Evolutionary conservation across 2,888 invertebrate species (phyloP).

Genomic region (Gymnoscelis rufifasciata): DNA sequence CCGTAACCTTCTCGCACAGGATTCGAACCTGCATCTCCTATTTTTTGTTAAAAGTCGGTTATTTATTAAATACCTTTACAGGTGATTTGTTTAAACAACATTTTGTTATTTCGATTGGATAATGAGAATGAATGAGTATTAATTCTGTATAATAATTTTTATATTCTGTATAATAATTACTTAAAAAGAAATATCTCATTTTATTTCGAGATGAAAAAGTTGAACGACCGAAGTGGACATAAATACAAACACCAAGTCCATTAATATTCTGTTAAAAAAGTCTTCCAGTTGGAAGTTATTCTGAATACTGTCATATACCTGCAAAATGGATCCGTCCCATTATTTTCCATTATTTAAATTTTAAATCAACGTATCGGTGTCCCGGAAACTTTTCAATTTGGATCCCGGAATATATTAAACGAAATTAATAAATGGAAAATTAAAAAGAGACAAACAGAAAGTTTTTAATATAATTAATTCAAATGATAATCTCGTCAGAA

Average conservation of each 20-base stretch:
- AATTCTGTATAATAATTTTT: too few relatives aligned
- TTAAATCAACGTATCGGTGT: slow-evolving; percentile 41
- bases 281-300: slow-evolving; percentile 17
- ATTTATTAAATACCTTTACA: too few relatives aligned
- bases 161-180: too few relatives aligned
- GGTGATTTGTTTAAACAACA: too few relatives aligned
- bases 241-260: background rate
- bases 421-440: slow-evolving; percentile 50
- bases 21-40: too few relatives aligned
- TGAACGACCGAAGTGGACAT: background rate
- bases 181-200: too few relatives aligned
- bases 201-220: too few relatives aligned
- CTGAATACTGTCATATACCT: slow-evolving; percentile 15
- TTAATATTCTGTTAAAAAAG: slow-evolving; percentile 17
- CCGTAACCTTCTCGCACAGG: too few relatives aligned
- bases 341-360: slow-evolving; percentile 43
- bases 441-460: slow-evolving; percentile 53
- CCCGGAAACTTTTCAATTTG: slow-evolving; percentile 49
- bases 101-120: too few relatives aligned
- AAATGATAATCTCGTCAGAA: slow-evolving; percentile 28
- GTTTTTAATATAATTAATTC: slow-evolving; percentile 47
- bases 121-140: too few relatives aligned
- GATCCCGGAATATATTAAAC: slow-evolving; percentile 45
- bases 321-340: slow-evolving; percentile 23
- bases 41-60: too few relatives aligned